These are phyloP conservation scores for Nephrotoma guestfalica DNA, from an alignment of 2,888 invertebrate genomes.

Conservation along the genomic window DNA sequence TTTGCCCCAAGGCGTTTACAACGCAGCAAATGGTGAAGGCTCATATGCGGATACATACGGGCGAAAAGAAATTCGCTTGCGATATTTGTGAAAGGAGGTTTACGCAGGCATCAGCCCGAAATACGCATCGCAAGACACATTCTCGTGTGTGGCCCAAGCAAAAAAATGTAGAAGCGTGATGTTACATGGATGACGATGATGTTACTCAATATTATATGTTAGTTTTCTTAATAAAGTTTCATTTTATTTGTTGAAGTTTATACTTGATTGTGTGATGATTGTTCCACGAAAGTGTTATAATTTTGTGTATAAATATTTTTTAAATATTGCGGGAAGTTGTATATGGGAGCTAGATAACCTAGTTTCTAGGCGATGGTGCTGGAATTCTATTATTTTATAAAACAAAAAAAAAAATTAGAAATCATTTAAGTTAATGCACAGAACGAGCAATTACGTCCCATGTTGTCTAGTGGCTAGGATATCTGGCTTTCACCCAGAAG, in stretches of 20 bases:
- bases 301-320: too few species aligned
- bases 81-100: slow-evolving; percentile 10
- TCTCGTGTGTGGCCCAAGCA: not conserved
- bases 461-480: slow-evolving; percentile 10
- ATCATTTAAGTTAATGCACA: too few species aligned
- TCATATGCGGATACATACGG: slow-evolving; percentile 10
- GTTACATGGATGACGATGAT: not conserved
- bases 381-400: too few species aligned
- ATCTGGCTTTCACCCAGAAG: slow-evolving; percentile 6
- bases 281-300: too few species aligned
- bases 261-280: too few species aligned
- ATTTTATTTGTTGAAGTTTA: not conserved
- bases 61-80: slow-evolving; percentile 10
- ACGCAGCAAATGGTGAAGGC: slow-evolving; percentile 7
- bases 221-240: not conserved
- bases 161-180: not conserved
- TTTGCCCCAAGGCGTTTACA: slow-evolving; percentile 7
- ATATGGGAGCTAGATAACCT: too few species aligned
- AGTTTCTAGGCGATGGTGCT: too few species aligned
- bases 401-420: too few species aligned
- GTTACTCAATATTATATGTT: not conserved
- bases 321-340: too few species aligned
- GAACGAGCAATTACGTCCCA: not conserved
- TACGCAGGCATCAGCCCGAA: slow-evolving; percentile 8
- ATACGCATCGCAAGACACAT: slow-evolving; percentile 9